Percentiles rank a stretch among this genome's conserved stretches.
phyloP scores from a whole-genome alignment of 2,113 vertebrate species.

The Steatornis caripensis region DNA sequence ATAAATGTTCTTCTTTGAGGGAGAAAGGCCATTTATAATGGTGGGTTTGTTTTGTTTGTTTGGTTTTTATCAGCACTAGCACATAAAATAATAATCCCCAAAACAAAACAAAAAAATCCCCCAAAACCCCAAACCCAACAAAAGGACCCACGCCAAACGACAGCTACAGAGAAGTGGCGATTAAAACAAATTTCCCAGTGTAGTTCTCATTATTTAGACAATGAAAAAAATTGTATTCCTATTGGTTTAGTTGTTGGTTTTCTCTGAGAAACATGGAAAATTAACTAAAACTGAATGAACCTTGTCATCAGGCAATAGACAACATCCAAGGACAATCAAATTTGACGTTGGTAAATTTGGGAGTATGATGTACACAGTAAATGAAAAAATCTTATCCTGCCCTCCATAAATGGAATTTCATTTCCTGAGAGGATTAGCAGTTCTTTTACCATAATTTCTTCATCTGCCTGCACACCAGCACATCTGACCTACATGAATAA shows the following conservation, averaged over 20 bases:
- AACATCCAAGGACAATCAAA: background rate
- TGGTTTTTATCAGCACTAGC: background rate
- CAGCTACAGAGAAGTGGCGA: background rate
- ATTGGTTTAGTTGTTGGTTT: background rate
- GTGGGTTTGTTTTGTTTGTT: background rate
- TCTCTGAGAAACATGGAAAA: background rate
- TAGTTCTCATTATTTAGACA: background rate
- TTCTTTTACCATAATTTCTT: background rate
- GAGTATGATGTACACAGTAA: background rate
- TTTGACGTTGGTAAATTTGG: background rate
- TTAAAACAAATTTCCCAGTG: background rate
- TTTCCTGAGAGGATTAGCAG: background rate
- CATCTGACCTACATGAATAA: background rate
- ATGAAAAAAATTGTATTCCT: background rate
- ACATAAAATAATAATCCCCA: background rate
- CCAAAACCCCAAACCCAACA: background rate
- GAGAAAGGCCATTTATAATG: background rate
- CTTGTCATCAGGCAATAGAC: background rate
- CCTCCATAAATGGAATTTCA: background rate
- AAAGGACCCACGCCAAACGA: background rate
- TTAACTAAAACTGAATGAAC: background rate
- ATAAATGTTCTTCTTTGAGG: background rate
- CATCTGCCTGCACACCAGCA: background rate
- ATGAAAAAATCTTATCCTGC: background rate
- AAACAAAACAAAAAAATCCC: background rate